A percentile compares a stretch with the other conserved stretches of the same genome.
phyloP scores from a whole-genome alignment of 1,140 invertebrate species.

The Drosophila watanabei region DNA sequence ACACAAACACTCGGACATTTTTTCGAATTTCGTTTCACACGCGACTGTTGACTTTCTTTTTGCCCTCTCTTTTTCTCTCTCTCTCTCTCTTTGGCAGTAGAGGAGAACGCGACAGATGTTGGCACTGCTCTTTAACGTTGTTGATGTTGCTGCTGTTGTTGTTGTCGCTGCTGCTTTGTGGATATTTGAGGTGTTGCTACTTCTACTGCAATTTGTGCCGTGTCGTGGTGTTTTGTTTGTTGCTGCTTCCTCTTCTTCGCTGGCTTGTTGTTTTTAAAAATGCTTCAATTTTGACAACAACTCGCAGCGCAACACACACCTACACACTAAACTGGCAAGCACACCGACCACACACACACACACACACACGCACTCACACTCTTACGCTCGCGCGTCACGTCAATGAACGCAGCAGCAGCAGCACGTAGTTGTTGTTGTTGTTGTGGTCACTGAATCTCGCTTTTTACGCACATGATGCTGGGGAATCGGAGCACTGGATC shows the following conservation, averaged over 20 bases:
- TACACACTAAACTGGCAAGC: constrained; percentile 36
- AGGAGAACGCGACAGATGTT: constrained; percentile 41
- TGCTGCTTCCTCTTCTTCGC: constrained; percentile 38
- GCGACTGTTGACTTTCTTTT: constrained; percentile 74
- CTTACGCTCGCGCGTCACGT: constrained; percentile 75
- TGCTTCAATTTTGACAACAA: constrained; percentile 66
- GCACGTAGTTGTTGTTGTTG: constrained; percentile 65
- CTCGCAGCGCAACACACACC: constrained; percentile 45
- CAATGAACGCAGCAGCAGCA: constrained; percentile 80
- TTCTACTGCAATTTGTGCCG: constrained; percentile 48
- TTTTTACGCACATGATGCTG: constrained; percentile 73
- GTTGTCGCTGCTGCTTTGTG: constrained; percentile 8
- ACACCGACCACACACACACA: constrained; percentile 43
- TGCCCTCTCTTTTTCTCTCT: constrained; percentile 28
- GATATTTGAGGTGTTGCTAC: constrained; percentile 37
- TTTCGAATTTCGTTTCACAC: constrained; percentile 56
- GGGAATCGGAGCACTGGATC: constrained; percentile 49
- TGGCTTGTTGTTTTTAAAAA: constrained; percentile 44
- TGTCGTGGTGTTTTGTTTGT: constrained; percentile 65
- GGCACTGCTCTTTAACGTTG: constrained; percentile 23
- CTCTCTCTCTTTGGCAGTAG: constrained; percentile 11
- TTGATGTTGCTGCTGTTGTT: constrained; percentile 26
- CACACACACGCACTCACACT: constrained; percentile 49
- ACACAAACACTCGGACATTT: constrained; percentile 56
- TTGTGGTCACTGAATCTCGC: constrained; percentile 60